Evolutionary conservation across 37 sponge, comb jelly and placozoan species (phyloP), one percentile per base, ranked within the genome.

Genomic region (Amphimedon queenslandica): DNA sequence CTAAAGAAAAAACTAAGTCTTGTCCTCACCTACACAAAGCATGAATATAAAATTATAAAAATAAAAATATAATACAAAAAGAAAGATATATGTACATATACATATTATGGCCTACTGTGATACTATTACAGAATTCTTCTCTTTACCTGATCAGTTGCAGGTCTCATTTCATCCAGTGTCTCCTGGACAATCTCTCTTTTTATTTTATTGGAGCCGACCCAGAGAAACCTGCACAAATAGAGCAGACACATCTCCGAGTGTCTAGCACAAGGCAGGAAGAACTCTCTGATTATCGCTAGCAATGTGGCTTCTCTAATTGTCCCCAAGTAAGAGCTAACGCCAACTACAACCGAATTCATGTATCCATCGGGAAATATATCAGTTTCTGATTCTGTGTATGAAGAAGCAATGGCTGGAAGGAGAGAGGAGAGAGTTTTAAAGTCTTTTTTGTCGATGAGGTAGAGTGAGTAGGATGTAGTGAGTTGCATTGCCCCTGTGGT

Each of bases 221-320:
- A 84, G 4, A 90, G 56, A 37, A 83, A 36, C 13, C 81, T 71
- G 32, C 81, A 90, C 29, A 61, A 43, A 55, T 84, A 81, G 21
- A 90, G 57, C 35, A 90, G 64, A 42, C 64, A 77, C 3, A 72
- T 60, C 42, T 90, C 90, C 8, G 64, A 69, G 57, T 70, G 58
- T 42, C 57, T 69, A 42, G 72, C 63, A 47, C 90, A 90, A 0
- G 81, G 77, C 40, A 90, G 33, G 66, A 79, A 90, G 39, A 90
- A 90, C 21, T 84, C 74, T 39, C 64, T 76, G 36, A 90, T 34
- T 1, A 90, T 67, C 5, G 58, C 18, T 42, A 56, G 41, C 23
- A 77, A 35, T 2, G 53, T 64, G 8, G 67, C 39, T 41, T 81
- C 86, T 8, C 63, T 43, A 28, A 90, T 21, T 23, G 42, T 16